Conservation (phyloP, 2,888 invertebrate species). For the Melinopterus prodromus region DNA sequence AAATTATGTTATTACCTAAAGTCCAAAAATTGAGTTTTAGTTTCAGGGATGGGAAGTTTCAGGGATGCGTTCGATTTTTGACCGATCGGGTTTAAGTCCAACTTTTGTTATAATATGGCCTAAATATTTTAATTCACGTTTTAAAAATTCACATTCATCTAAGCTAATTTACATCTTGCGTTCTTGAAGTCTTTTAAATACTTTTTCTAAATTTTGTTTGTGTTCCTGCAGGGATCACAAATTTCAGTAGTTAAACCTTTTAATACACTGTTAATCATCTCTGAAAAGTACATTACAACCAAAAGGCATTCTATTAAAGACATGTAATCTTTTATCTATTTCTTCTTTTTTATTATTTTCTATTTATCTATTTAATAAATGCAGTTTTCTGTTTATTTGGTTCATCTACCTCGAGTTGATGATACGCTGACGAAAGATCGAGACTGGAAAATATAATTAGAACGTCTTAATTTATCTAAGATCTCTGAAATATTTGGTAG, state of each 20-base stretch:
- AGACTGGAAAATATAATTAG: conserved; percentile 45
- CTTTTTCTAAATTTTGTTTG: neutral
- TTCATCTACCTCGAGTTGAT: conserved; percentile 44
- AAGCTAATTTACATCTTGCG: neutral
- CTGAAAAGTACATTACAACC: conserved; percentile 46
- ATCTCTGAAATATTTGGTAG: conserved; percentile 50
- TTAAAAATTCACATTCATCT: conserved; percentile 35
- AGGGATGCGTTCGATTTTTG: neutral
- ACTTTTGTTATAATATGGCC: conserved; percentile 38
- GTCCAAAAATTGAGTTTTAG: neutral
- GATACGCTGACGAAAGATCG: conserved; percentile 48
- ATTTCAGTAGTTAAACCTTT: conserved; percentile 34
- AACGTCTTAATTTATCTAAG: conserved; percentile 47
- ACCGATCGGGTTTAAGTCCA: conserved; percentile 31
- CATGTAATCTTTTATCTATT: conserved; percentile 44
- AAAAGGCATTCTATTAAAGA: conserved; percentile 48
- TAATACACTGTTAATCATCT: conserved; percentile 41
- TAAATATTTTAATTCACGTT: conserved; percentile 38
- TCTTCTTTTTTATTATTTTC: no score
- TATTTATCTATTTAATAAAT: no score
- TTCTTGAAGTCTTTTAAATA: no score
- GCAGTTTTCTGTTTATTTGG: conserved; percentile 45
- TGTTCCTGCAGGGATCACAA: neutral
- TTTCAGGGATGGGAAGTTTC: neutral
- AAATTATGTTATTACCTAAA: no score